Conservation (phyloP, 2,797 vertebrate species). For the Leucoraja ocellata region DNA sequence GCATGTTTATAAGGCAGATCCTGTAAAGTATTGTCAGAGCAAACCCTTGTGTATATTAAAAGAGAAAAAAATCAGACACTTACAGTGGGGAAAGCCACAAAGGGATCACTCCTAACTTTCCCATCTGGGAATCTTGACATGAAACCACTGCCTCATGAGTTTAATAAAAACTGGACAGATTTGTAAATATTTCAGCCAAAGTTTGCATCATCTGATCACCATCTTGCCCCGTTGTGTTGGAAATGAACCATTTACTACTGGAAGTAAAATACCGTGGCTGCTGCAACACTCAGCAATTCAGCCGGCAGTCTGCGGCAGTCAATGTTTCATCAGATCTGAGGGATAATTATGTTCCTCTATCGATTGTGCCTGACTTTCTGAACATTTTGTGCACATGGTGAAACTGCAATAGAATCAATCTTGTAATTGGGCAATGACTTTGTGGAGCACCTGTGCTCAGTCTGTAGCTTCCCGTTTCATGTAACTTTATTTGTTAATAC, state of each 20-base stretch:
- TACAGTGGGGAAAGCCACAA: not conserved
- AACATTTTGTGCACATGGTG: no score
- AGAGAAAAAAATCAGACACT: constrained; percentile 8
- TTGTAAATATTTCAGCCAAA: not conserved
- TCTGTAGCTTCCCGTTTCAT: no score
- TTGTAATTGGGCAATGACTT: no score
- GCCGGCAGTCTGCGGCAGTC: no score
- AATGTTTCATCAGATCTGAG: no score
- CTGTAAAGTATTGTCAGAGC: constrained; percentile 48
- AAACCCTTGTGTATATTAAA: not conserved
- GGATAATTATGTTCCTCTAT: no score
- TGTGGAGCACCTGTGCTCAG: no score
- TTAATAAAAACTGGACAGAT: not conserved
- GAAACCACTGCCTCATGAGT: not conserved
- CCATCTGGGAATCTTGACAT: not conserved
- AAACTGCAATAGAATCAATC: no score
- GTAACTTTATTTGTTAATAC: no score
- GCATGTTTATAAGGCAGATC: constrained; percentile 57
- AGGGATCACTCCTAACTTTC: not conserved
- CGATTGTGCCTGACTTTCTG: no score
- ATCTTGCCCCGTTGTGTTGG: not conserved
- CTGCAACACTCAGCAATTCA: no score
- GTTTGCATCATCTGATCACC: not conserved
- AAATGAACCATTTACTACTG: not conserved
- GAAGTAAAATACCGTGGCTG: not conserved